Evolutionary conservation across 1,140 invertebrate genomes (phyloP), one percentile per base, ranked within the genome.

Genomic region (Augochlora pura): DNA sequence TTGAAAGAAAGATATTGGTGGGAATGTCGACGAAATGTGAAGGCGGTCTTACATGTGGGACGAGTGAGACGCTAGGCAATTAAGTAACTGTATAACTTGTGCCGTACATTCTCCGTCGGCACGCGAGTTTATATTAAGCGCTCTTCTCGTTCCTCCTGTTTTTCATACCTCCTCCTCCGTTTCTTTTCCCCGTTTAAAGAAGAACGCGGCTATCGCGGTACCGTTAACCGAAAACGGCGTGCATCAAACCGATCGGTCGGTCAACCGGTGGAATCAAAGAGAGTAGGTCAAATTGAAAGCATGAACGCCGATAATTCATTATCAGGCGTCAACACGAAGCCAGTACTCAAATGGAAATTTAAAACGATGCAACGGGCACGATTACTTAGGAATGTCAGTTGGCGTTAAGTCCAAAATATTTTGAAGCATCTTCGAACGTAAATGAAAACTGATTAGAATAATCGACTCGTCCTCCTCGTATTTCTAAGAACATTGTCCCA

Each of bases 81-180:
- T 89, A 89, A 89, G 66, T 91, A 91, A 92, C 90, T 91, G 89
- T 92, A 91, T 86, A 80, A 64, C 38, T 42, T 25, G 75, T 49
- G 75, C 63, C 46, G 69, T 78, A 57, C 80, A 52, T 76, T 84
- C 59, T 75, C 75, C 32, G 65, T 63, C 57, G 49, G 60, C 72
- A 67, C 64, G 74, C 66, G 66, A 78, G 52, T 23, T 71, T 32
- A 57, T 52, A 46, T 23, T 52, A 39, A 39, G 12, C 42, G 21
- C 18, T 62, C 38, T 42, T 75, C 21, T 70, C 71, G 32, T 64
- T 62, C 46, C 27, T 52, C 68, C 27, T 57, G 52, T 65, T 59
- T 59, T 60, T 27, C 60, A 25, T 42, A 27, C 57, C 67, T 74
- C 52, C 63, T 68, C 38, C n/a, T 46, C 46, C 59, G 23, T 77